Percentiles rank a stretch among this genome's conserved stretches.
These are phyloP conservation scores for Eristalis arbustorum DNA, from an alignment of 2,888 invertebrate species.

Conservation along the genomic window DNA sequence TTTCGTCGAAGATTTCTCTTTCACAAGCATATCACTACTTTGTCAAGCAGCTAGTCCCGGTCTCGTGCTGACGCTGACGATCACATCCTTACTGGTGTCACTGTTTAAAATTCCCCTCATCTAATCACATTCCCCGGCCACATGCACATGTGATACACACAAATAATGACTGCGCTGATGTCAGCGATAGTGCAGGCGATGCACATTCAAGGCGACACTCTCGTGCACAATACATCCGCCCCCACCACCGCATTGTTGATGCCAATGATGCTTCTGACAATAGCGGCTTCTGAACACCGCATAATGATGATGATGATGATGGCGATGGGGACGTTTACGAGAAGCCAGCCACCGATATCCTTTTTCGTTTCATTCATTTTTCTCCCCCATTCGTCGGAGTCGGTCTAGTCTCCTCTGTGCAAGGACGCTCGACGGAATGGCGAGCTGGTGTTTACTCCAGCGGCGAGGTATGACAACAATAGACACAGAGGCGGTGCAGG, in stretches of 20 bases:
- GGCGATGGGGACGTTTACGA: slow-evolving; percentile 29
- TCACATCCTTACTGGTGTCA: neutral
- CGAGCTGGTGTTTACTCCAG: slow-evolving; percentile 2
- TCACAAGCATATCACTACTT: neutral
- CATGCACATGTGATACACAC: slow-evolving; percentile 18
- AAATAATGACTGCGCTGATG: slow-evolving; percentile 34
- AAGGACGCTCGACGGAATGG: neutral
- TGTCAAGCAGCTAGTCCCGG: neutral
- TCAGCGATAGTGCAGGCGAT: slow-evolving; percentile 38
- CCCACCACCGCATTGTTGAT: neutral
- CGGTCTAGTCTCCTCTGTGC: slow-evolving; percentile 10
- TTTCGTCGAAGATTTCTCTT: neutral
- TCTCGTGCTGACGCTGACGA: neutral
- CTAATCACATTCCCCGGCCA: neutral
- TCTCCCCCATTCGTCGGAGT: neutral
- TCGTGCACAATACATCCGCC: neutral
- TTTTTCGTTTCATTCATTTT: slow-evolving; percentile 3
- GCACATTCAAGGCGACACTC: slow-evolving; percentile 17
- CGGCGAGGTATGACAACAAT: slow-evolving; percentile 28
- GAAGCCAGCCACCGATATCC: slow-evolving; percentile 35
- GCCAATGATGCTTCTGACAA: slow-evolving; percentile 21
- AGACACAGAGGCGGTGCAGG: slow-evolving; percentile 3
- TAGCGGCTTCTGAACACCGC: slow-evolving; percentile 27
- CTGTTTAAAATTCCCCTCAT: neutral
- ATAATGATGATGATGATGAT: slow-evolving; percentile 42